Conservation (phyloP, 2,888 invertebrate species). For the Cabera pusaria region DNA sequence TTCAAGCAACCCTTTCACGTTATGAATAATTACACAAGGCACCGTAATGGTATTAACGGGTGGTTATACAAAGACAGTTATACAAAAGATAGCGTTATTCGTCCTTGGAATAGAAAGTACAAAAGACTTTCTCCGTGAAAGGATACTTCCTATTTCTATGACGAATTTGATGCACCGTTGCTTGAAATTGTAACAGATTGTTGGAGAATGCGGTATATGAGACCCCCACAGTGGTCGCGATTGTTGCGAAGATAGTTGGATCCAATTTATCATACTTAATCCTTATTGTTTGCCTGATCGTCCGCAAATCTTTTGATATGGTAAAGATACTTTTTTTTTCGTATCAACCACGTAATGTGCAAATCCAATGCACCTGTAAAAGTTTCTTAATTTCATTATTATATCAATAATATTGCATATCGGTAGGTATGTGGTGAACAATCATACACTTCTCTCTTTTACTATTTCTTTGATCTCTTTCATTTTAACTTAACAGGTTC, state of each 20-base stretch:
- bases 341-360: no score
- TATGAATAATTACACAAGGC: slow-evolving; percentile 77
- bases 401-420: no score
- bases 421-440: no score
- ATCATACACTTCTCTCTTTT: no score
- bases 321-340: no score
- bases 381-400: no score
- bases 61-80: slow-evolving; percentile 43
- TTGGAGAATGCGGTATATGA: slow-evolving; percentile 30
- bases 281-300: not conserved
- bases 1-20: slow-evolving; percentile 71
- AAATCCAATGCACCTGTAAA: no score
- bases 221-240: slow-evolving; percentile 20
- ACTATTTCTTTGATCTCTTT: no score
- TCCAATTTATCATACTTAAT: slow-evolving; percentile 3
- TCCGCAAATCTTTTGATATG: no score
- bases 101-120: slow-evolving; percentile 69
- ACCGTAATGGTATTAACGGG: slow-evolving; percentile 62
- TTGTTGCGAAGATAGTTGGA: slow-evolving; percentile 12
- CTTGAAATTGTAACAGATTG: slow-evolving; percentile 62
- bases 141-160: slow-evolving; percentile 65
- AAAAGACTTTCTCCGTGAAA: slow-evolving; percentile 75
- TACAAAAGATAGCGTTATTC: slow-evolving; percentile 69
- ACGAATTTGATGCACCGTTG: no score
- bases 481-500: no score